Percentiles rank a stretch among this genome's conserved stretches.
Evolutionary conservation across 2,113 vertebrate species (phyloP).

Genomic region (Corythaixoides concolor): DNA sequence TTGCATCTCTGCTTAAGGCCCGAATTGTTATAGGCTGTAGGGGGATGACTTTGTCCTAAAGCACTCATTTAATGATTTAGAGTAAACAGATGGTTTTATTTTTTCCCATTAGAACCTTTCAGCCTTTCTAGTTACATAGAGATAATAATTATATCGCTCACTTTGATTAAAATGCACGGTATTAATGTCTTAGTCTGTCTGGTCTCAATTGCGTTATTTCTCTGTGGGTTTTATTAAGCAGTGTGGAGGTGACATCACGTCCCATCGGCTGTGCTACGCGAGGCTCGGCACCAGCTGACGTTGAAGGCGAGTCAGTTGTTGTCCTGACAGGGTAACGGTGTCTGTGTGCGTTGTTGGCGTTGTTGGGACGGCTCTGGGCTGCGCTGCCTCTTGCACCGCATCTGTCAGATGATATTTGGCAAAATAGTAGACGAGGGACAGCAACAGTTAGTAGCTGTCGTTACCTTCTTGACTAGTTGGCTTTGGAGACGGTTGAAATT

Average conservation of each 20-base stretch:
- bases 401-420: neutral
- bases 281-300: neutral
- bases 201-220: neutral
- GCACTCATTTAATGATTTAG: constrained; percentile 58
- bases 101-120: constrained; percentile 54
- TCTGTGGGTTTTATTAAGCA: neutral
- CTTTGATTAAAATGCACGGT: constrained; percentile 67
- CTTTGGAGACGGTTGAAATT: neutral
- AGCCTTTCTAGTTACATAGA: constrained; percentile 26
- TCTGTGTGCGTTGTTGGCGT: accelerated
- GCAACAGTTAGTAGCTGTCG: accelerated
- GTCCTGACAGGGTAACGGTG: accelerated
- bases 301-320: neutral
- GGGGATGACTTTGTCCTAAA: constrained; percentile 59
- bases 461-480: neutral
- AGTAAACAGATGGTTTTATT: constrained; percentile 67
- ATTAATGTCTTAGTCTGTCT: constrained; percentile 35
- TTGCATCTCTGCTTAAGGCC: constrained; percentile 47
- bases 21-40: constrained; percentile 49
- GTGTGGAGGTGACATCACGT: neutral
- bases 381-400: accelerated
- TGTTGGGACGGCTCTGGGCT: neutral
- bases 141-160: constrained; percentile 55
- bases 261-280: accelerated
- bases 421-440: neutral